These are phyloP conservation scores for Sparus aurata DNA, from an alignment of 2,797 vertebrate species.

Conservation along the genomic window DNA sequence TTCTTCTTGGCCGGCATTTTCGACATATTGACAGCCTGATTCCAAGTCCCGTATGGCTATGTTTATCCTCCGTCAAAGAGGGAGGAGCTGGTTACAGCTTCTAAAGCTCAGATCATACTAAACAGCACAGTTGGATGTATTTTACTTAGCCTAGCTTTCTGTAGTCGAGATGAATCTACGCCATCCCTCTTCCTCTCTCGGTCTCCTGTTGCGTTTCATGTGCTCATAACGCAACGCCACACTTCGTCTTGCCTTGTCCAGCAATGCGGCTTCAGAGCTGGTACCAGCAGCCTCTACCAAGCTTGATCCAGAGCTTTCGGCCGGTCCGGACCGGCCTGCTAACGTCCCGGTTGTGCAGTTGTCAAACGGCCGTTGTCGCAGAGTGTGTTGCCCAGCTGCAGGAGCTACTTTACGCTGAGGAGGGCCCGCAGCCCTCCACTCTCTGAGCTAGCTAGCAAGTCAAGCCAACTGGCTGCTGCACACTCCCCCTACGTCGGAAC, in stretches of 20 bases:
- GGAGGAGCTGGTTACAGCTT: constrained; percentile 49
- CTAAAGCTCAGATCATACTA: constrained; percentile 57
- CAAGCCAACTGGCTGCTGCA: constrained; percentile 76
- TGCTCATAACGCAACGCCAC: constrained; percentile 66
- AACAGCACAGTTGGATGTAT: constrained; percentile 43
- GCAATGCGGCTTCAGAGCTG: constrained; percentile 46
- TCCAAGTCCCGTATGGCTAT: constrained; percentile 67
- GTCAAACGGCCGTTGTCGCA: constrained; percentile 76
- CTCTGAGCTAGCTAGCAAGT: constrained; percentile 79
- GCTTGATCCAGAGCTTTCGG: constrained; percentile 27
- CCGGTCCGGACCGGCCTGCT: constrained; percentile 61
- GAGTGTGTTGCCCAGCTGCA: constrained; percentile 72
- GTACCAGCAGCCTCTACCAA: constrained; percentile 6
- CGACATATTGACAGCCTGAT: constrained; percentile 88
- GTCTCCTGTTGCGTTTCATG: constrained; percentile 87
- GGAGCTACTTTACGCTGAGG: constrained; percentile 83
- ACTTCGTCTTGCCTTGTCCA: constrained; percentile 61
- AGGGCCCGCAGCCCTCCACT: constrained; percentile 84
- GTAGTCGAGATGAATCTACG: constrained; percentile 81
- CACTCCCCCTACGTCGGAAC: constrained; percentile 90
- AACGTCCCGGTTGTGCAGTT: constrained; percentile 73
- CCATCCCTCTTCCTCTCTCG: constrained; percentile 82
- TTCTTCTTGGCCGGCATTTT: constrained; percentile 99
- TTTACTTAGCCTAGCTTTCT: constrained; percentile 65
- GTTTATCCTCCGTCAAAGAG: constrained; percentile 57